Evolutionary conservation across 2,888 invertebrate species (phyloP), one percentile per base, ranked within the genome.

Genomic region (Hirtodrosophila trivittata): DNA sequence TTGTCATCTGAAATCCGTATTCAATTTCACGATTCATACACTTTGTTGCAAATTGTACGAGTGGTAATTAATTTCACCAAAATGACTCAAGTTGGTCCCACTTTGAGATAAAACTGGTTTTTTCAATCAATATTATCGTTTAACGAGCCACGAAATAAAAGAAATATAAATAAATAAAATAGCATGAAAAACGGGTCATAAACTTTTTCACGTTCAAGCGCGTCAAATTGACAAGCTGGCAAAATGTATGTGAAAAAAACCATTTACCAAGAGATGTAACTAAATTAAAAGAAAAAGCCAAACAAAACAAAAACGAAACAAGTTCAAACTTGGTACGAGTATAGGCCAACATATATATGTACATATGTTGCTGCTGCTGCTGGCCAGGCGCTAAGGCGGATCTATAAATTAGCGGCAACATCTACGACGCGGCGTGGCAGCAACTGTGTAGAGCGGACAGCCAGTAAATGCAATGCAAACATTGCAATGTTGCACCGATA

Each of bases 381-480:
- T 52, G 57, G 33, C 50, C 46, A 42, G 45, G 42, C 51, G 52
- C 38, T 26, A 33, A 54, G 38, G 64, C 64, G 71, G 50, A 71
- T 73, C 80, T 56, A 80, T 82, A 76, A 83, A 80, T 80, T 76
- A 80, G 71, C 60, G 47, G 66, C 59, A 70, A 62, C 49, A 60
- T 41, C 63, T 10, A 45, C 58, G 33, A 37, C 42, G 21, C 47
- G 30, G 30, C 38, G 57, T 52, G 64, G 28, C 45, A 60, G 62
- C 59, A 67, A 57, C 56, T 38, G 66, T 49, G 46, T 21, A 3
- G 63, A 65, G 46, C 39, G 28, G n/a, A 10, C 7, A 47, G 37
- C 41, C 45, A 46, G 41, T 33, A 55, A 57, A 39, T 39, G 58
- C 32, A 45, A 50, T 33, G 33, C 49, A 50, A 58, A 39, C 38